Percentiles rank a stretch among this genome's conserved stretches.
Conservation (phyloP, 2,797 vertebrate genomes). For the Spondyliosoma cantharus region DNA sequence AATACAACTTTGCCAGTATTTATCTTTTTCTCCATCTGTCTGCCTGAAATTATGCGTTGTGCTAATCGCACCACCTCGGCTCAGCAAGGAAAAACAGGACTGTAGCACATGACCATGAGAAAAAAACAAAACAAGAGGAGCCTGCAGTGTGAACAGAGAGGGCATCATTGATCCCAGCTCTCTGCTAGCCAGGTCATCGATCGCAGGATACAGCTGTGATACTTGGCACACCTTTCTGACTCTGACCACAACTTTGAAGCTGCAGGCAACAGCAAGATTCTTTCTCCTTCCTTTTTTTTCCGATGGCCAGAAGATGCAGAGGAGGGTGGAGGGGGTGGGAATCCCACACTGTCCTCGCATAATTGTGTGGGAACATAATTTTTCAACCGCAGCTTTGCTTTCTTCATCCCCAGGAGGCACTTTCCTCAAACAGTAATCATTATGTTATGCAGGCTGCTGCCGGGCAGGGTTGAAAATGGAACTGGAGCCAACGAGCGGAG, state of each 20-base stretch:
- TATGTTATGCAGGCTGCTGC: conserved; percentile 66
- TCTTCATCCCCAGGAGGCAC: conserved; percentile 51
- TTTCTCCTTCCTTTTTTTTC: conserved; percentile 24
- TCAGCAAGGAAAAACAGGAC: conserved; percentile 24
- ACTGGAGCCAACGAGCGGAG: conserved; percentile 44
- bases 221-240: conserved; percentile 65
- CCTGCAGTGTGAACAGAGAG: conserved; percentile 64
- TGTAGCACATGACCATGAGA: conserved; percentile 42
- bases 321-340: not conserved
- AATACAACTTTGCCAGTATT: conserved; percentile 53
- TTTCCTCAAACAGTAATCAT: conserved; percentile 73
- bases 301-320: conserved; percentile 47
- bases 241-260: conserved; percentile 61
- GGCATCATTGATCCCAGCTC: conserved; percentile 68
- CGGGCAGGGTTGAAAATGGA: conserved; percentile 58
- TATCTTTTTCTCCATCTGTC: conserved; percentile 69
- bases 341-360: conserved; percentile 43
- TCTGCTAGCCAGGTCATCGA: conserved; percentile 69
- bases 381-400: conserved; percentile 61
- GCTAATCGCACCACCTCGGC: conserved; percentile 56
- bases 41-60: conserved; percentile 58
- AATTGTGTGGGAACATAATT: conserved; percentile 69
- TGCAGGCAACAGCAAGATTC: conserved; percentile 46
- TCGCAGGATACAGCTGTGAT: conserved; percentile 68
- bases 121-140: conserved; percentile 39